These are phyloP conservation scores for Electrophaes corylata DNA, from an alignment of 2,888 invertebrate genomes.

Conservation along the genomic window DNA sequence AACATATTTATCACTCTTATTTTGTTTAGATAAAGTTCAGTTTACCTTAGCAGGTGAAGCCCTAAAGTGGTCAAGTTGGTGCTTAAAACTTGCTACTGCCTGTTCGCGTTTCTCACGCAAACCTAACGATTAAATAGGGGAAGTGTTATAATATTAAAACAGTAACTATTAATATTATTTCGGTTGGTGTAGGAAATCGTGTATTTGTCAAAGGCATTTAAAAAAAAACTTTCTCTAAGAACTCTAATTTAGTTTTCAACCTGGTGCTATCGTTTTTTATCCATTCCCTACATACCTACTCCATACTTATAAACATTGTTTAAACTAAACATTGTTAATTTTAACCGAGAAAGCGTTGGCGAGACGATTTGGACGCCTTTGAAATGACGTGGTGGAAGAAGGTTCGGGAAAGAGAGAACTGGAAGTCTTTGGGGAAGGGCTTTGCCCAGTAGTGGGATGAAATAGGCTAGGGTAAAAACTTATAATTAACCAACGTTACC, in stretches of 20 bases:
- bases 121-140: constrained; percentile 74
- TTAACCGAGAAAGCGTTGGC: no score
- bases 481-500: no score
- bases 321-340: no score
- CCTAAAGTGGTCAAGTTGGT: constrained; percentile 47
- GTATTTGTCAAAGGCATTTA: constrained; percentile 6
- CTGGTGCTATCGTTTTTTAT: not conserved
- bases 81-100: constrained; percentile 73
- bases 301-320: no score
- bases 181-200: constrained; percentile 48
- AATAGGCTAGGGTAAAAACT: no score
- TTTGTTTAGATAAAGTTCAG: constrained; percentile 31
- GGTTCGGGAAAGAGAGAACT: no score
- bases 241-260: not conserved
- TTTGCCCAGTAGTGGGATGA: no score
- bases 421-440: no score
- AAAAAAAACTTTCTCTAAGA: not conserved
- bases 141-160: constrained; percentile 73
- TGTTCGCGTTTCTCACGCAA: constrained; percentile 82
- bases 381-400: no score
- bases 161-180: constrained; percentile 58
- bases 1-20: constrained; percentile 49
- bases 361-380: no score
- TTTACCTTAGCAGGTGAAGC: constrained; percentile 26
- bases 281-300: no score